Base-by-base conservation (phyloP, 1,140 invertebrate species). In the Stegodyphus mimosarum region DNA sequence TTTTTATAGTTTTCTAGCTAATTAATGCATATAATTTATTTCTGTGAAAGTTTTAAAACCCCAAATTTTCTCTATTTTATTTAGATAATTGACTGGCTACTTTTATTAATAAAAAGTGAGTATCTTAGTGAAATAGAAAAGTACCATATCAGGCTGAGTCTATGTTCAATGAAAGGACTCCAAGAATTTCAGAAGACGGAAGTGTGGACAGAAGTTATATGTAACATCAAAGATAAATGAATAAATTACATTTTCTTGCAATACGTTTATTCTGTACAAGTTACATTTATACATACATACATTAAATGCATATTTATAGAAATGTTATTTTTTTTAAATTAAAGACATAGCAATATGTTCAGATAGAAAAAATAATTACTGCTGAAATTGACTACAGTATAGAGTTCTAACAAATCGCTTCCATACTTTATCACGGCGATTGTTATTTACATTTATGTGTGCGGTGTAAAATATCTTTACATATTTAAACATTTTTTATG, bases 181-280 rank as follows among this genome's bases (percentile, higher is more conserved):
- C 13, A 48, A 52, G 72, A 75, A 84, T 84, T 76, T 84, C 70
- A 84, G 17, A 76, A 84, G 10, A 53, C 33, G 7, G 81, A 84
- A 18, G 17, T 75, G 17, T 84, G 81, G 81, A 76, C 81, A 49
- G 50, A 76, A 72, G 51, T 84, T 75, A 18, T 84, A 69, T 52
- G 60, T 69, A 67, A 53, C 69, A 76, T 76, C 51, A 18, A n/a
- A 67, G 17, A 70, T 55, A 50, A 53, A 76, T 60, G 6, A 33
- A 50, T 49, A 48, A 51, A 69, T 51, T 52, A 78, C n/a, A 17
- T 67, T n/a, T 15, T 7, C 1, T n/a, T 67, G 17, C 9, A 9
- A 67, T 67, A 7, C 64, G 6, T 67, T 67, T 17, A 67, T 67
- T n/a, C 7, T 17, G 17, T 67, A 11, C 77, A 66, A 60, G n/a